Percentiles rank a stretch among this genome's conserved stretches.
Evolutionary conservation across 2,797 vertebrate genomes (phyloP).

Genomic region (Sebastes diaconus): DNA sequence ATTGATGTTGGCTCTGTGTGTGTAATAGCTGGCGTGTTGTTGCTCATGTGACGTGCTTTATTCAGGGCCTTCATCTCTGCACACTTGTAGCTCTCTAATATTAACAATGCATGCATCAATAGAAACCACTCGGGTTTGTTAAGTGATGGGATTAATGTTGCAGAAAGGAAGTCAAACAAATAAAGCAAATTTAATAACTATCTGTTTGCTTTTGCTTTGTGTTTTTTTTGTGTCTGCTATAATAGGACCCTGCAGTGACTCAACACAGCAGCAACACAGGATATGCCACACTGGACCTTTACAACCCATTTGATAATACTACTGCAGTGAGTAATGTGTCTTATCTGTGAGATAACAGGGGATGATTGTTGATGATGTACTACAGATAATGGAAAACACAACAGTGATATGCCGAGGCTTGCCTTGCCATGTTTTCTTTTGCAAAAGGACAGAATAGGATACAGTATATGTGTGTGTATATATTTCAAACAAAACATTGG

Average conservation of each 20-base stretch:
- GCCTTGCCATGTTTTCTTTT: not conserved
- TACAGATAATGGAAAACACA: not conserved
- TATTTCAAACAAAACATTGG: too few relatives aligned
- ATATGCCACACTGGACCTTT: conserved; percentile 91
- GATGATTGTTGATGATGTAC: not conserved
- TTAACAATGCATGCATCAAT: not conserved
- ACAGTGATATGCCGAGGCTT: not conserved
- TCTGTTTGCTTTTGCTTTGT: not conserved
- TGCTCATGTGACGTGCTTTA: conserved; percentile 63
- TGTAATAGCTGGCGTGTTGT: conserved; percentile 50
- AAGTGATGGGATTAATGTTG: not conserved
- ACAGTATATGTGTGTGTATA: too few relatives aligned
- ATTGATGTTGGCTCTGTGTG: conserved; percentile 1
- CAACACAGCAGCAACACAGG: conserved; percentile 87
- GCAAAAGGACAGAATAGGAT: too few relatives aligned
- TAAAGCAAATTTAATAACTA: not conserved
- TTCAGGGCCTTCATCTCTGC: conserved; percentile 7
- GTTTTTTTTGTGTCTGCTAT: conserved; percentile 3
- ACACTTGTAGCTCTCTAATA: conserved; percentile 34
- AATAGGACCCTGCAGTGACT: conserved; percentile 91
- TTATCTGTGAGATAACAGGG: not conserved
- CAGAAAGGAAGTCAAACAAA: not conserved
- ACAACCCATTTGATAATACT: conserved; percentile 92
- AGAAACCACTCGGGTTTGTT: not conserved
- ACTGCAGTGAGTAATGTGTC: conserved; percentile 75